These are phyloP conservation scores for Anhinga anhinga DNA, from an alignment of 2,113 vertebrate species.

Conservation along the genomic window DNA sequence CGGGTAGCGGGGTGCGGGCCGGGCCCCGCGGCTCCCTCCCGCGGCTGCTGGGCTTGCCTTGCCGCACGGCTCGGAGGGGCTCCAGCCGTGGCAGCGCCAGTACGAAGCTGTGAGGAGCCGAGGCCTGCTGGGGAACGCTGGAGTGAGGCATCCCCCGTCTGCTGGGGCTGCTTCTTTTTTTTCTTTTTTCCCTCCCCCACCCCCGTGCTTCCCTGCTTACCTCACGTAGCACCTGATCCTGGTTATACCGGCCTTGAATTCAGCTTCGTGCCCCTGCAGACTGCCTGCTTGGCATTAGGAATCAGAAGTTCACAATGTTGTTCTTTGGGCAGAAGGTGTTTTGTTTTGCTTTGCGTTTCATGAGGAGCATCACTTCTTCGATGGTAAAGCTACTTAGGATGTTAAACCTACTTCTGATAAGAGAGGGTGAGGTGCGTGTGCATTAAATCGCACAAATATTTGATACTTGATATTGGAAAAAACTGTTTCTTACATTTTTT, in stretches of 20 bases:
- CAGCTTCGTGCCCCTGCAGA: fast-evolving
- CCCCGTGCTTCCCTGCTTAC: fast-evolving
- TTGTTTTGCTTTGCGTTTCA: neutral
- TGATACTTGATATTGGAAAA: neutral
- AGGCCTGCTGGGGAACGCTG: neutral
- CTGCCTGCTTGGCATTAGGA: no score
- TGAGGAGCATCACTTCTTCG: neutral
- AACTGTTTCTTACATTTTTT: neutral
- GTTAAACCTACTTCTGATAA: neutral
- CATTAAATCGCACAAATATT: neutral
- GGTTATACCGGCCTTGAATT: fast-evolving
- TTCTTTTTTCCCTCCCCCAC: no score
- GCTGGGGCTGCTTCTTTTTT: no score
- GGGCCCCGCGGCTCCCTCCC: no score
- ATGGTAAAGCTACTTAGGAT: neutral
- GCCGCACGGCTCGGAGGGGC: fast-evolving
- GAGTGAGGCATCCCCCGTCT: fast-evolving
- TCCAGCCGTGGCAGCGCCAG: neutral
- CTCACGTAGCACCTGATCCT: fast-evolving
- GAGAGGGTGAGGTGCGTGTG: neutral
- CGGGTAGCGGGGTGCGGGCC: no score
- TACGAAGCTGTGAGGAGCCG: neutral
- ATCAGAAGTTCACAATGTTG: neutral
- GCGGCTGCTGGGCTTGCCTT: neutral
- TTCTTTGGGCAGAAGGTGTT: neutral